Evolutionary conservation across 2,797 vertebrate species (phyloP).

Genomic region (Poeciliopsis infans): DNA sequence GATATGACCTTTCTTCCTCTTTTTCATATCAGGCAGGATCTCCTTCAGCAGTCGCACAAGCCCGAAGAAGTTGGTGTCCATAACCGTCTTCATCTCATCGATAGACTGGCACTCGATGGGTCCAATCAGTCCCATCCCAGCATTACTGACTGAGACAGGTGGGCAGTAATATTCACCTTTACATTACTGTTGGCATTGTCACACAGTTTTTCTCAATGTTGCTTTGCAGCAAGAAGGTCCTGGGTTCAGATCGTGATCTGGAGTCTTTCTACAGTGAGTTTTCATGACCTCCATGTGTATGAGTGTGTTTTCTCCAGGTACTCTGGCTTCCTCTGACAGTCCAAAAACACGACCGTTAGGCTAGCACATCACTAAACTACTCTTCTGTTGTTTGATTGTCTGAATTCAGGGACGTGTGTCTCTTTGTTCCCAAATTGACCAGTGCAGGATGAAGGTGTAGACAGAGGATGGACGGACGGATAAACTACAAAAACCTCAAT

Average conservation of each 20-base stretch:
- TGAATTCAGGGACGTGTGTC: background rate
- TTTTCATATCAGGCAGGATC: conserved; percentile 89
- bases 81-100: conserved; percentile 87
- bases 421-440: background rate
- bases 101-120: conserved; percentile 89
- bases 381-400: background rate
- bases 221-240: background rate
- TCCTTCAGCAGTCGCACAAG: conserved; percentile 87
- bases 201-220: background rate
- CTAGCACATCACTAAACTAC: background rate
- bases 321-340: background rate
- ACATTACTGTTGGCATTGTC: background rate
- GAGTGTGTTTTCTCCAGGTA: background rate
- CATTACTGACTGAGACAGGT: conserved; percentile 84
- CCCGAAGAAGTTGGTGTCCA: conserved; percentile 92
- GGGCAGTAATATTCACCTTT: background rate
- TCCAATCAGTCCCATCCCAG: conserved; percentile 87
- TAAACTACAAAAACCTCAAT: background rate
- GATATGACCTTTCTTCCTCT: conserved; percentile 86
- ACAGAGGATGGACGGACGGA: background rate
- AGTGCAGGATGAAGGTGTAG: background rate
- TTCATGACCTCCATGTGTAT: background rate
- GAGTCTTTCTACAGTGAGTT: background rate
- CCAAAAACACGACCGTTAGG: background rate
- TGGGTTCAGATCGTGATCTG: background rate